Evolutionary conservation across 1,140 invertebrate genomes (phyloP).

Genomic region (Drosophila takahashii): DNA sequence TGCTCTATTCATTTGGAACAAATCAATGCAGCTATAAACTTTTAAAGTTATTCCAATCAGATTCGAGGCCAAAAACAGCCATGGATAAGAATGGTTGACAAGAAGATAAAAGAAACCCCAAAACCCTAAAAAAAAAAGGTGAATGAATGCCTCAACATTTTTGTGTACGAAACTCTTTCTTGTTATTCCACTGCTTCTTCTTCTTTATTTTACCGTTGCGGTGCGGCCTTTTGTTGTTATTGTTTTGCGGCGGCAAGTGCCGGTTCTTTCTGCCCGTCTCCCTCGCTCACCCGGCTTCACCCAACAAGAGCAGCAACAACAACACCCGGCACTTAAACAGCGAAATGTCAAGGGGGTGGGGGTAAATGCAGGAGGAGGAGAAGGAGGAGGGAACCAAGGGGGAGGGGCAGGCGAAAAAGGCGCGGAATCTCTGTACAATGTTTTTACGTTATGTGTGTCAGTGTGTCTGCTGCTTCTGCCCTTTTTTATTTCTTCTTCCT

Average conservation of each 20-base stretch:
- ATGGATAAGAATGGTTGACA: background rate
- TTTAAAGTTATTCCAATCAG: constrained; percentile 31
- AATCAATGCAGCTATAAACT: constrained; percentile 1
- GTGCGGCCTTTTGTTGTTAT: constrained; percentile 65
- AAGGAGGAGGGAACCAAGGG: constrained; percentile 9
- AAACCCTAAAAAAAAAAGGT: constrained; percentile 25
- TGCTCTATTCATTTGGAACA: background rate
- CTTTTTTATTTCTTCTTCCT: constrained; percentile 20
- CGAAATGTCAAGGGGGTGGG: constrained; percentile 34
- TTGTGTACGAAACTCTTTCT: constrained; percentile 55
- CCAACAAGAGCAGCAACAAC: constrained; percentile 11
- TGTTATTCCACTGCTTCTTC: constrained; percentile 45
- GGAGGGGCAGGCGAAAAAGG: constrained; percentile 33
- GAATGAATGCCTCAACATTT: constrained; percentile 60
- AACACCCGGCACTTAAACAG: constrained; percentile 44
- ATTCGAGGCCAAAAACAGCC: background rate
- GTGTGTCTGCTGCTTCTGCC: constrained; percentile 54
- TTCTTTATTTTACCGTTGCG: constrained; percentile 42
- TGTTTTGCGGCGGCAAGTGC: constrained; percentile 68
- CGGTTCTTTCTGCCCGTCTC: constrained; percentile 44
- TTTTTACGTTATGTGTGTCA: constrained; percentile 70
- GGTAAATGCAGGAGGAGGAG: background rate
- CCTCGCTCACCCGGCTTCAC: constrained; percentile 23
- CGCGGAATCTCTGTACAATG: constrained; percentile 47
- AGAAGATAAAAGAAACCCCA: constrained; percentile 9